A percentile compares a stretch with the other conserved stretches of the same genome.
These are phyloP conservation scores for Drosophila sulfurigaster DNA, from an alignment of 1,140 invertebrate genomes.

Conservation along the genomic window DNA sequence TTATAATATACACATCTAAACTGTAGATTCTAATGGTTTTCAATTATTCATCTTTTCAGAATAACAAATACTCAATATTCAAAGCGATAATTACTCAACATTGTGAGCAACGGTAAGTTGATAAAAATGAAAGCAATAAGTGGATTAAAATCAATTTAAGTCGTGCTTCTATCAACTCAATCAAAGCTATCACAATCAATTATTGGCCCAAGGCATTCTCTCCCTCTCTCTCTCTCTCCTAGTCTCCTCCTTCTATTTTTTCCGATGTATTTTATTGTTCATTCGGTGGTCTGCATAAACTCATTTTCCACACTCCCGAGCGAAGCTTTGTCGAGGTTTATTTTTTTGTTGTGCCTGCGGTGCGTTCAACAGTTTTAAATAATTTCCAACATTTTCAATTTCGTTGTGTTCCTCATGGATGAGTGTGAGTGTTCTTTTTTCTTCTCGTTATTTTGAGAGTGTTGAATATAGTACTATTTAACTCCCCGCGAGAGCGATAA, in stretches of 20 bases:
- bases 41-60: constrained; percentile 17
- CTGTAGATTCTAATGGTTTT: no score
- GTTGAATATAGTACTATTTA: constrained; percentile 17
- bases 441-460: background rate
- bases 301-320: background rate
- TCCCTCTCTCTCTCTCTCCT: background rate
- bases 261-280: background rate
- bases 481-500: constrained; percentile 41
- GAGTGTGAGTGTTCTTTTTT: background rate
- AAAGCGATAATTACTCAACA: background rate
- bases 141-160: constrained; percentile 4
- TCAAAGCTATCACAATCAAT: constrained; percentile 21
- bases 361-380: constrained; percentile 16
- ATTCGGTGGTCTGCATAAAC: constrained; percentile 7
- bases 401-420: constrained; percentile 18
- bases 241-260: background rate
- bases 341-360: constrained; percentile 2
- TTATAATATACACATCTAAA: no score
- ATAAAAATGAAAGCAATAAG: background rate
- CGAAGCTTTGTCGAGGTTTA: background rate
- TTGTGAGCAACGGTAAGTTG: constrained; percentile 15
- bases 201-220: constrained; percentile 6
- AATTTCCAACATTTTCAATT: constrained; percentile 61
- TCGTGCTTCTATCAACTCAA: constrained; percentile 12
- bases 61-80: background rate